Conservation (phyloP, 1,140 invertebrate genomes). For the Pantala flavescens region DNA sequence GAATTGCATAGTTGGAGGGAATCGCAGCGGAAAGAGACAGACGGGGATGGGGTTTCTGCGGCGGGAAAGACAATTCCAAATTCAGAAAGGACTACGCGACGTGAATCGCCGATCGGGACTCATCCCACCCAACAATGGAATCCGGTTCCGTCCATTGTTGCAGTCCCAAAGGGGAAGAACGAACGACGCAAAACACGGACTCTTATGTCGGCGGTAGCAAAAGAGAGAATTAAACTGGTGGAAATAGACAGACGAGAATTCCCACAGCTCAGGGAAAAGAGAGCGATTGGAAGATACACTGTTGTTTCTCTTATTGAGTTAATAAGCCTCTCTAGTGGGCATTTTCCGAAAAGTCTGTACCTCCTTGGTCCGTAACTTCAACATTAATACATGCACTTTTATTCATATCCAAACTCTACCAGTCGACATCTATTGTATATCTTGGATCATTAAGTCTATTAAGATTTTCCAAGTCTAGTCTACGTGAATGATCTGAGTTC, state of each 20-base stretch:
- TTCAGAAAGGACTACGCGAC: not conserved
- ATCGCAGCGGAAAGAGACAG: not conserved
- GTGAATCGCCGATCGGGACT: not conserved
- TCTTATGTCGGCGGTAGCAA: not conserved
- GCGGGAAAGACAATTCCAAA: constrained; percentile 5
- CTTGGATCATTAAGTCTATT: too few species aligned
- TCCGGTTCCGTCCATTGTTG: not conserved
- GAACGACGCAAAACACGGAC: not conserved
- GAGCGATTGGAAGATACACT: not conserved
- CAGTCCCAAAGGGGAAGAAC: not conserved
- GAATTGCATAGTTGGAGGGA: not conserved
- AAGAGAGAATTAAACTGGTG: not conserved
- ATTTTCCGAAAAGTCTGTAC: not conserved
- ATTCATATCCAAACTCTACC: too few species aligned
- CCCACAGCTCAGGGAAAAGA: not conserved
- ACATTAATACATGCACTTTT: too few species aligned
- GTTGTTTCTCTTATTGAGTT: not conserved
- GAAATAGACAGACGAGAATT: not conserved
- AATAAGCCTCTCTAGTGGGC: not conserved
- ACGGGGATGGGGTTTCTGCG: not conserved
- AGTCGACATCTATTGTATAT: too few species aligned
- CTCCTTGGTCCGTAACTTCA: too few species aligned
- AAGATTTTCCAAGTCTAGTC: too few species aligned
- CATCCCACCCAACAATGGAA: constrained; percentile 7
- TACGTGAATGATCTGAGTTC: too few species aligned